A percentile compares a stretch with the other conserved stretches of the same genome.
Conservation (phyloP, 1,140 invertebrate species). For the Cydia amplana region DNA sequence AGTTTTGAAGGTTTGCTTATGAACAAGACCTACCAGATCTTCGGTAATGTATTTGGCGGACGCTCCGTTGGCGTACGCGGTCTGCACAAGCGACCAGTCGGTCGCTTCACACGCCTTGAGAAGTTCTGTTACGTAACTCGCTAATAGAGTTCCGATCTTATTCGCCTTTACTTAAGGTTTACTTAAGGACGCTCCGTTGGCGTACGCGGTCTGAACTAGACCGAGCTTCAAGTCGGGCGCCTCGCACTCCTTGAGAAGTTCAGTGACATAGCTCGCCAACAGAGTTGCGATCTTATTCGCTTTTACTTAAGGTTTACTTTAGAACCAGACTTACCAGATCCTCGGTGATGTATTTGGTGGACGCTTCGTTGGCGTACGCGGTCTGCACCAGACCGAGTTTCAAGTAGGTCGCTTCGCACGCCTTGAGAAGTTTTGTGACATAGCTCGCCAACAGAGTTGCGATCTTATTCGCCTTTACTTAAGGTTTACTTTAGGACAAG, state of each 20-base stretch:
- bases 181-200: conserved; percentile 91
- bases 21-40: conserved; percentile 81
- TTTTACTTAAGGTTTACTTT: neutral
- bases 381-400: conserved; percentile 96
- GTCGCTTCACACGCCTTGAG: conserved; percentile 83
- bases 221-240: conserved; percentile 87
- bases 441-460: conserved; percentile 83
- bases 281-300: neutral
- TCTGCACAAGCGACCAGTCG: conserved; percentile 95
- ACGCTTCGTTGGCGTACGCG: conserved; percentile 99
- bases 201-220: conserved; percentile 98
- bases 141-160: conserved; percentile 68
- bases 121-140: conserved; percentile 90
- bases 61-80: conserved; percentile 98
- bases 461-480: neutral
- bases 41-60: conserved; percentile 96
- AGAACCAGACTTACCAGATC: conserved; percentile 82
- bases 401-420: conserved; percentile 83
- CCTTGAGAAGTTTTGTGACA: conserved; percentile 87
- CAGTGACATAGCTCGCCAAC: conserved; percentile 89
- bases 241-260: conserved; percentile 84
- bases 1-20: neutral
- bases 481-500: neutral
- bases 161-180: neutral
- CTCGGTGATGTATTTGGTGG: conserved; percentile 94